Evolutionary conservation across 2,113 vertebrate species (phyloP).

Genomic region (Orientallactaga bullata): DNA sequence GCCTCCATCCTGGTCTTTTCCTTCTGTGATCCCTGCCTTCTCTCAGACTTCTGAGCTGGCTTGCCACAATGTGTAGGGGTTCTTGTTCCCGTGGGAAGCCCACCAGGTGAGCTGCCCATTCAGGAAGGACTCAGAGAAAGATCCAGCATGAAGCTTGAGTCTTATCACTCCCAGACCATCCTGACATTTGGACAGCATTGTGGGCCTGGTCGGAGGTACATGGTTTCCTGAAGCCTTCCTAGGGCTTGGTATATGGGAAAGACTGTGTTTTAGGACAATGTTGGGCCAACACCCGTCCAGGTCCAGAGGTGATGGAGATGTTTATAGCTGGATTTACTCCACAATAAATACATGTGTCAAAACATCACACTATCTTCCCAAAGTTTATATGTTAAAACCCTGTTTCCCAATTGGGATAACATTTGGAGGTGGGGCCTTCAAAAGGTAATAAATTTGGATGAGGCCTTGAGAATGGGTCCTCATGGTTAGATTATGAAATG

Average conservation of each 20-base stretch:
- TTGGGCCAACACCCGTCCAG: neutral
- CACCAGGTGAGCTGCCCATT: too few relatives aligned
- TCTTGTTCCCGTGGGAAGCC: fast-evolving
- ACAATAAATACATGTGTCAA: neutral
- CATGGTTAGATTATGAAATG: too few relatives aligned
- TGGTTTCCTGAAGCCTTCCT: neutral
- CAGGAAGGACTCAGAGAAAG: neutral
- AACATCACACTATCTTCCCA: too few relatives aligned
- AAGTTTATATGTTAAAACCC: neutral
- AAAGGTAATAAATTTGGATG: neutral
- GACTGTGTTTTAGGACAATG: neutral
- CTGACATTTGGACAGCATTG: too few relatives aligned
- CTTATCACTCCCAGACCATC: neutral
- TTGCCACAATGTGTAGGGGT: neutral
- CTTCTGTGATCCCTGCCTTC: neutral
- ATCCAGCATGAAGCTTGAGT: neutral
- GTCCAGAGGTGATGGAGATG: too few relatives aligned
- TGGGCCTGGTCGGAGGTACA: fast-evolving
- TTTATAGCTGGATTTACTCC: too few relatives aligned
- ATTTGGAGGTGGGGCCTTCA: neutral
- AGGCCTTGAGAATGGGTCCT: too few relatives aligned
- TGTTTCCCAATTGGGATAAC: fast-evolving
- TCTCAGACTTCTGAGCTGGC: neutral
- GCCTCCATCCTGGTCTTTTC: too few relatives aligned
- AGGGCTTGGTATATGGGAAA: neutral